Evolutionary conservation across 2,113 vertebrate species (phyloP), one percentile per base, ranked within the genome.

Genomic region (Pyrgilauda ruficollis): DNA sequence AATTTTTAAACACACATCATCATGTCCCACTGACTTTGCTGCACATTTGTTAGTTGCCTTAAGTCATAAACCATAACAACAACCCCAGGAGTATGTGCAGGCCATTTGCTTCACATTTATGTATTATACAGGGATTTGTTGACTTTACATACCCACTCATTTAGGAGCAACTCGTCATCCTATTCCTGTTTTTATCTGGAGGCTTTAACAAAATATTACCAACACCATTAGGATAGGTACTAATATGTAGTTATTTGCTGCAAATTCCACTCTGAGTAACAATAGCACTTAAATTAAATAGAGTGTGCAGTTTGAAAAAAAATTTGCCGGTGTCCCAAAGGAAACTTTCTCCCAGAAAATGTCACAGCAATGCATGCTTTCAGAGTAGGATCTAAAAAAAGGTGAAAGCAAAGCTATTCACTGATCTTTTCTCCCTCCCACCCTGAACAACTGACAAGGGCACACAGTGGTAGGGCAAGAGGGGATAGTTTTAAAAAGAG

Each of bases 1-100:
- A 52, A 90, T 75, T 88, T 91, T 74, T 93, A 86, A 94, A 82
- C 50, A 78, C 30, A 58, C 70, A 55, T 69, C 37, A 73, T 47
- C 76, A 5, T 30, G 47, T 79, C 9, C 1, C 64, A 64, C 44
- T 16, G 52, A 41, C 52, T 77, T 37, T 43, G 39, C 28, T 33
- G 58, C 8, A 43, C 58, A 79, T 37, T 44, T 31, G 58, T 75
- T 47, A n/a, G 33, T 56, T 89, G 69, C 78, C 88, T 63, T 70
- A 70, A 83, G 43, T 28, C 43, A 66, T 68, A 77, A 93, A 72
- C n/a, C 15, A 0, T 13, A 79, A 41, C 74, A 84, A 44, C 33
- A 55, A 46, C n/a, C 53, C 55, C 92, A 26, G 2, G 76, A 89
- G 18, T 31, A 46, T 4, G 44, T 33, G 70, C n/a, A 93, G 86